Evolutionary conservation across 2,113 vertebrate genomes (phyloP), one percentile per base, ranked within the genome.

Genomic region (Rissa tridactyla): DNA sequence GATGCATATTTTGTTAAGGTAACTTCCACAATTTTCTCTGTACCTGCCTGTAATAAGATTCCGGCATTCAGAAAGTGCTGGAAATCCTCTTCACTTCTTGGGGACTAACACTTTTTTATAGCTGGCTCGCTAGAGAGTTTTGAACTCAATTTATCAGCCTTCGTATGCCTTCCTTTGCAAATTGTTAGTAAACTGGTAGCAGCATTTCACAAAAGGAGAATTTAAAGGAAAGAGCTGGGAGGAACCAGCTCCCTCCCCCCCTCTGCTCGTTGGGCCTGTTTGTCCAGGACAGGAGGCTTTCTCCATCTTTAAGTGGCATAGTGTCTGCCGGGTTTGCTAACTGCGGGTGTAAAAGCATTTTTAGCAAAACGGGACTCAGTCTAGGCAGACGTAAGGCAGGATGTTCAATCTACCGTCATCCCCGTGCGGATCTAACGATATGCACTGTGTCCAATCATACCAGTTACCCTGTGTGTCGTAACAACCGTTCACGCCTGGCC

Each of bases 371-470:
- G 79, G 94, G 55, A 77, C 95, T 99, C 98, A 99, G 97, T 99
- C 99, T 97, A 99, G 98, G 98, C 99, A 99, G 98, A 99, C 98
- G 27, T 99, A 99, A 94, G 99, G 99, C 98, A 99, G 98, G 97
- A 99, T 98, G 97, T 99, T 98, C 96, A 99, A 96, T 93, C 98
- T 98, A 98, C 98, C 99, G 42, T 99, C 99, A 58, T 99, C 99
- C 52, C 99, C 99, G 2, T 99, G 99, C 11, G 98, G 98, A 92
- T 99, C 99, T 92, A 99, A 97, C 22, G 99, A 98, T 97, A 99
- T 99, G 98, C 99, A 99, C 97, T 99, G 98, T 25, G 99, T 99
- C 99, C 99, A 99, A 97, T 99, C 98, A 96, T 98, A 99, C 99
- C 99, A 99, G 94, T 98, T 98, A 96, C 98, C 99, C 97, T 98